phyloP scores from a whole-genome alignment of 2,113 vertebrate species.

The Malaclemys terrapin region DNA sequence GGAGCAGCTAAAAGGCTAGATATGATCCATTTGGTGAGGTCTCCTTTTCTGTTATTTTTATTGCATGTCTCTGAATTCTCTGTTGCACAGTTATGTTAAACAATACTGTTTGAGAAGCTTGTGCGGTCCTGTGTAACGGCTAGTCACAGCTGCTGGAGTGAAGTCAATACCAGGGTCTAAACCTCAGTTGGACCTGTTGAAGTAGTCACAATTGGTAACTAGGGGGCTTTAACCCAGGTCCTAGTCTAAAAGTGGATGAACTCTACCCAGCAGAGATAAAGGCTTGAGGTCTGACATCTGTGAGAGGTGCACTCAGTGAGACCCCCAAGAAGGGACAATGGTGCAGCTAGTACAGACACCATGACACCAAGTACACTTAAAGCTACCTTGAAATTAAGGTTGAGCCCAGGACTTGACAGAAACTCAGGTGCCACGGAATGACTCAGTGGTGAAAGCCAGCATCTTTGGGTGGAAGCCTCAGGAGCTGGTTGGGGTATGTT shows the following conservation, averaged over 20 bases:
- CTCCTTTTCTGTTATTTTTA: too few species aligned
- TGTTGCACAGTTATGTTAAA: too few species aligned
- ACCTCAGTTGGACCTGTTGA: neutral
- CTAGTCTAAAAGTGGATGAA: neutral
- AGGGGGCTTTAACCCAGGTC: neutral
- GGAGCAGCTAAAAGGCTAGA: too few species aligned
- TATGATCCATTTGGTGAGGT: too few species aligned
- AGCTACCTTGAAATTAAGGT: neutral
- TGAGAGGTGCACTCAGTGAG: neutral
- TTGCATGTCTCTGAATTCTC: too few species aligned
- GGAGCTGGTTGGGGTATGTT: neutral
- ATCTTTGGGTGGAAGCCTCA: neutral
- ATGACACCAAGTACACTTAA: neutral
- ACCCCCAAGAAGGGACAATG: neutral
- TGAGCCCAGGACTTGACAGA: conserved; percentile 1
- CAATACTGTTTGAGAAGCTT: too few species aligned
- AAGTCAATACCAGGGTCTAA: too few species aligned
- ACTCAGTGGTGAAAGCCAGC: neutral
- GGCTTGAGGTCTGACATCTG: neutral
- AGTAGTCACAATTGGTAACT: neutral
- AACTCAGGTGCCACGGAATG: neutral
- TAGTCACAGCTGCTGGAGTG: too few species aligned
- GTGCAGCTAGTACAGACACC: neutral
- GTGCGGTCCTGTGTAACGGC: too few species aligned
- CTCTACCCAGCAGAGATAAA: neutral